These are phyloP conservation scores for Plecturocebus donacophilus DNA, from an alignment of 2,113 vertebrate genomes.

Conservation along the genomic window DNA sequence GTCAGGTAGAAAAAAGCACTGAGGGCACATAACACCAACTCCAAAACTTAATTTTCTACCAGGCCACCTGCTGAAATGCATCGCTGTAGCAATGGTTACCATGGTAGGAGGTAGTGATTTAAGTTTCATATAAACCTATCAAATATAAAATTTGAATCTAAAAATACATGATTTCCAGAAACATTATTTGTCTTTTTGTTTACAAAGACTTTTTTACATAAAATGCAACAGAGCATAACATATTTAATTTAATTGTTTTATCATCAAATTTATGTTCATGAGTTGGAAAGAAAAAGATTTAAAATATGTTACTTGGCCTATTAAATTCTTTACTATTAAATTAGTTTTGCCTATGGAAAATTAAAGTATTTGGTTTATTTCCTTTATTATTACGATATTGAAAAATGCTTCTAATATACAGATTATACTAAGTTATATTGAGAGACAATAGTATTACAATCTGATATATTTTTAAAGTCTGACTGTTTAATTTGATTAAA, in stretches of 20 bases:
- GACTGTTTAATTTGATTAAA: not conserved
- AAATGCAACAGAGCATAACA: not conserved
- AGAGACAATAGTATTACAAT: not conserved
- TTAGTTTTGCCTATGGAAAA: not conserved
- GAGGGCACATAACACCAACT: not conserved
- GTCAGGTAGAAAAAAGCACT: not conserved
- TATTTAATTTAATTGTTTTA: slow-evolving; percentile 6
- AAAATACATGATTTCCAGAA: not conserved
- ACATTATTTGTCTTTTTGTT: not conserved
- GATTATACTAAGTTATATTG: not conserved
- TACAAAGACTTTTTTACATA: not conserved
- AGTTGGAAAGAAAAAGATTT: not conserved
- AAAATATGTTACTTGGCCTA: not conserved
- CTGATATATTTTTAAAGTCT: not conserved
- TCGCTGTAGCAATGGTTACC: too few species aligned
- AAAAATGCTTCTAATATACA: not conserved
- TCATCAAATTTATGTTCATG: not conserved
- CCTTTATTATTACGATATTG: slow-evolving; percentile 26
- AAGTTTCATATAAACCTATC: not conserved
- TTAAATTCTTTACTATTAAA: not conserved
- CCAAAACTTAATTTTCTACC: not conserved
- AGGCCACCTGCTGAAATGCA: not conserved
- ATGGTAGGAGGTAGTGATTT: too few species aligned
- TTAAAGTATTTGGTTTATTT: slow-evolving; percentile 29
- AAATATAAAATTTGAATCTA: not conserved